Evolutionary conservation across 2,797 vertebrate species (phyloP), one percentile per base, ranked within the genome.

Genomic region (Carapus acus): DNA sequence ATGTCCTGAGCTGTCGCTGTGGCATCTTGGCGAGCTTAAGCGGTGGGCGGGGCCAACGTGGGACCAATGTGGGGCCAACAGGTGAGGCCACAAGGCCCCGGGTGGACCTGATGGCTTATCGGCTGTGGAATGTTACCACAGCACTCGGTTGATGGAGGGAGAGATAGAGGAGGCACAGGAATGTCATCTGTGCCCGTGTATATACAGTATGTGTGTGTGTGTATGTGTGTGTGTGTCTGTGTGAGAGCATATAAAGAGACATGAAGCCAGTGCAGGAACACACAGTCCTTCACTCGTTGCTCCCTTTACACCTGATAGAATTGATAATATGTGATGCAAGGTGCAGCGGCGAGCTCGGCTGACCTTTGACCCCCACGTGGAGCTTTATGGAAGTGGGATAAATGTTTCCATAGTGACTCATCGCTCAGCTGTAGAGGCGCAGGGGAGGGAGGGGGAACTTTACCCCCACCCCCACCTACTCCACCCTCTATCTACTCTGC

Each of bases 321-420:
- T 11, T 33, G 73, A 65, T 27, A 9, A 65, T 55, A 18, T 56
- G 49, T n/a, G n/a, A 63, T 44, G 57, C 57, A 65, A 69, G 67
- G 53, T 22, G 64, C 51, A 59, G n/a, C 36, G 40, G 9, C 2
- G 50, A 59, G 36, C 53, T n/a, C n/a, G 11, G 41, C 67, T 72
- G 78, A 36, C 80, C 81, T 42, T 77, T 76, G 74, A 73, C 58
- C 58, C 44, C 3, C 7, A 11, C 20, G 41, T n/a, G 22, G 17
- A 16, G 11, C 53, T 4, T 70, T 64, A 76, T 67, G 65, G 49
- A 58, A 49, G 53, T 48, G 55, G 43, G 49, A 34, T 38, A 48
- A 71, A 65, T 46, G 67, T 77, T 57, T 57, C 77, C 68, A 71
- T 68, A 65, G 72, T 33, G 71, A 75, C 56, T 68, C 77, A 78